Percentiles rank a stretch among this genome's conserved stretches.
Conservation (phyloP, 2,888 invertebrate genomes). For the Itoplectis maculator region DNA sequence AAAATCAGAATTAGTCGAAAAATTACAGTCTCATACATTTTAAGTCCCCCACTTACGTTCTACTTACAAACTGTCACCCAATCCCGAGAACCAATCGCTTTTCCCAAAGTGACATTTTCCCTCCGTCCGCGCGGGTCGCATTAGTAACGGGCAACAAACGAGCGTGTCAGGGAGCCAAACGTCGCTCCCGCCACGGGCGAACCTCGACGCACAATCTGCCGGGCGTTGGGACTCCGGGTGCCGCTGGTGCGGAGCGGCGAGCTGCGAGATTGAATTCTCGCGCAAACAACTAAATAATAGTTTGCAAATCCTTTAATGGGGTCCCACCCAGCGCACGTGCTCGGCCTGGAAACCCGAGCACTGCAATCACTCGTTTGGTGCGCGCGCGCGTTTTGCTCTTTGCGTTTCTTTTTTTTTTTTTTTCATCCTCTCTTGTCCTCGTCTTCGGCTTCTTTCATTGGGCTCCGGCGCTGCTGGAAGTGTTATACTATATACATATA, state of each 20-base stretch:
- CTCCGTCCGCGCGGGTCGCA: background rate
- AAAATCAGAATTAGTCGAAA: background rate
- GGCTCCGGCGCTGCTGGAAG: constrained; percentile 26
- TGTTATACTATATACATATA: constrained; percentile 19
- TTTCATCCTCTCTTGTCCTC: constrained; percentile 40
- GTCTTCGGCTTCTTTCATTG: constrained; percentile 51
- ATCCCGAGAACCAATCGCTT: background rate
- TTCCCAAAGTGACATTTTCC: background rate
- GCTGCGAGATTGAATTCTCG: constrained; percentile 74
- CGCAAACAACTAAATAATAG: constrained; percentile 79
- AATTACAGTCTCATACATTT: background rate
- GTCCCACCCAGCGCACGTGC: constrained; percentile 79
- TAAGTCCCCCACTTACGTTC: background rate
- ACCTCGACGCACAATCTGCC: constrained; percentile 4
- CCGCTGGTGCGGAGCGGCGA: no score
- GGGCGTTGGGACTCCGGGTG: background rate
- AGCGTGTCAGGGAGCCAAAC: background rate
- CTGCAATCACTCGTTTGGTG: constrained; percentile 78
- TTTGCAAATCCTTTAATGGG: constrained; percentile 73
- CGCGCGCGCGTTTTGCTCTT: no score
- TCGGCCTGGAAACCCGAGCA: constrained; percentile 81
- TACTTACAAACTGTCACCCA: background rate
- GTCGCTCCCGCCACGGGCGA: background rate
- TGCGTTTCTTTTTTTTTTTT: constrained; percentile 61
- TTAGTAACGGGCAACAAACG: background rate